Conservation (phyloP, 2,888 invertebrate species). For the Drosophila putrida region DNA sequence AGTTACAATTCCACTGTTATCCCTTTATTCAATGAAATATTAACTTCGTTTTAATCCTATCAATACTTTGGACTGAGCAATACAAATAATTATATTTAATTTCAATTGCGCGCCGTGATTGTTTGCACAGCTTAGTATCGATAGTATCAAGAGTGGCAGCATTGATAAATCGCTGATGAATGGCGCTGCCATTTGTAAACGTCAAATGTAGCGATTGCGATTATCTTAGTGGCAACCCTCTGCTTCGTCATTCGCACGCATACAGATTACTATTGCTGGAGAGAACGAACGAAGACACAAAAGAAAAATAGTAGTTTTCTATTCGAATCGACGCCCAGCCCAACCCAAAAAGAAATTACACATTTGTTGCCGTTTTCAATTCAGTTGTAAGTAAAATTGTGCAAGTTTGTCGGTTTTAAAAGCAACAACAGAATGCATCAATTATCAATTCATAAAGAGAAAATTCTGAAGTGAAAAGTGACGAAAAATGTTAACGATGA, state of each 20-base stretch:
- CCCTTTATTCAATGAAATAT: no score
- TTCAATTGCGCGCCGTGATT: no score
- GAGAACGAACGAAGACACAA: slow-evolving; percentile 75
- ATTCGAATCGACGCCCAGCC: slow-evolving; percentile 77
- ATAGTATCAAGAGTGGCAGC: neutral
- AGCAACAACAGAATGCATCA: slow-evolving; percentile 13
- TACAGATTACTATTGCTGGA: slow-evolving; percentile 66
- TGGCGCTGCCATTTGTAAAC: slow-evolving; percentile 52
- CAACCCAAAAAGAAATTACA: slow-evolving; percentile 73
- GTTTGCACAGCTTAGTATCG: no score
- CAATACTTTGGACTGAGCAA: no score
- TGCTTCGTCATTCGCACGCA: slow-evolving; percentile 76
- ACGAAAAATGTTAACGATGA: slow-evolving; percentile 70
- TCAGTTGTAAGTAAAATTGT: slow-evolving; percentile 65
- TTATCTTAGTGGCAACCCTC: slow-evolving; percentile 42
- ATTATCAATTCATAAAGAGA: slow-evolving; percentile 57
- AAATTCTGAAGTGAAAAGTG: slow-evolving; percentile 81
- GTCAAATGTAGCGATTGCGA: slow-evolving; percentile 29
- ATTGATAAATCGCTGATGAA: neutral
- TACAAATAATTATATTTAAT: no score
- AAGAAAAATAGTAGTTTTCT: slow-evolving; percentile 76
- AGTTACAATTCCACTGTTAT: no score
- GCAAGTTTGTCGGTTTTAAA: slow-evolving; percentile 19
- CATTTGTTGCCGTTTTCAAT: slow-evolving; percentile 55
- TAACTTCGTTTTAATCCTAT: no score